Evolutionary conservation across 2,888 invertebrate species (phyloP).

Genomic region (Epicampocera succincta): DNA sequence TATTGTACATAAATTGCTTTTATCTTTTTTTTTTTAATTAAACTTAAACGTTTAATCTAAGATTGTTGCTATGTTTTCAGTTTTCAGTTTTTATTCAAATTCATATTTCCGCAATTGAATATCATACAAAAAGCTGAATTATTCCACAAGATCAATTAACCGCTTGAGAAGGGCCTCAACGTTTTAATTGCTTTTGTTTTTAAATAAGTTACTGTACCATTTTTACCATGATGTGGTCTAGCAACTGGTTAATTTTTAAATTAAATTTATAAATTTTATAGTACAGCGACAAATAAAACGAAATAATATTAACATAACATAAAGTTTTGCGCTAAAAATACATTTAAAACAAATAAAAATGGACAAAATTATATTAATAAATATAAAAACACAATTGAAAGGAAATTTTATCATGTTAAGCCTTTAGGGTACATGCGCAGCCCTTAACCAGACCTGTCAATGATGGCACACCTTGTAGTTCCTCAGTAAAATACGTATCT

Average conservation of each 20-base stretch:
- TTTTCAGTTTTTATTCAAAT: background rate
- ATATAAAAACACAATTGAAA: no score
- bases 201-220: conserved; percentile 2
- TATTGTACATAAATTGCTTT: no score
- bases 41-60: background rate
- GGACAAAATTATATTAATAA: no score
- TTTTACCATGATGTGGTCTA: background rate
- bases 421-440: no score
- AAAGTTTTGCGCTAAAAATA: no score
- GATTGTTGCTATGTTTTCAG: background rate
- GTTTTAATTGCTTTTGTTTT: background rate
- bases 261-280: background rate
- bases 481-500: no score
- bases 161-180: background rate
- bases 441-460: no score
- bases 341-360: no score
- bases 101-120: conserved; percentile 17
- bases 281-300: background rate
- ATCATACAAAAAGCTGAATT: background rate
- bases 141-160: conserved; percentile 14
- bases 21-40: no score
- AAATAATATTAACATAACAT: no score
- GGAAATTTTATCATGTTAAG: no score
- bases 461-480: no score
- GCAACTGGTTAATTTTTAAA: conserved; percentile 7